Conservation (phyloP, 2,113 vertebrate species). For the Collichthys lucidus region DNA sequence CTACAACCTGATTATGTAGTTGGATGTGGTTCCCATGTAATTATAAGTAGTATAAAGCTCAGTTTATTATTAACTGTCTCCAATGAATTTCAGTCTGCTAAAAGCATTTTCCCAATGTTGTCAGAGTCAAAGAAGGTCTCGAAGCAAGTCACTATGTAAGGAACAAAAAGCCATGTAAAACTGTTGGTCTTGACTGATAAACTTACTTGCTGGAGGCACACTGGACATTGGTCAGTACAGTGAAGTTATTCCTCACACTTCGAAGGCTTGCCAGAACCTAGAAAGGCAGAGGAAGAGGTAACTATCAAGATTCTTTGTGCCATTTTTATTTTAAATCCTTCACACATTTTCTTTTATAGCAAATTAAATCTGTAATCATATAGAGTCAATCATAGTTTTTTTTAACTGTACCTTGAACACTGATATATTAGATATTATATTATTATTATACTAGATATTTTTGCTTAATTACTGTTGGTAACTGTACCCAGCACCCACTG, state of each 20-base stretch:
- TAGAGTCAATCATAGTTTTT: background rate
- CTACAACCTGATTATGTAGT: background rate
- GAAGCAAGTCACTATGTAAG: too few species aligned
- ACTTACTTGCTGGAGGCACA: conserved; percentile 96
- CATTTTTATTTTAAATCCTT: background rate
- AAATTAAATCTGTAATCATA: background rate
- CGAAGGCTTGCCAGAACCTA: conserved; percentile 96
- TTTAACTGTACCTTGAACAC: background rate
- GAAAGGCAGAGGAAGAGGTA: conserved; percentile 16
- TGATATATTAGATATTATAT: too few species aligned
- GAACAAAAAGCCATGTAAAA: background rate
- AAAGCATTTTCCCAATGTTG: background rate
- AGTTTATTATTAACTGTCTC: background rate
- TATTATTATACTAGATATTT: too few species aligned
- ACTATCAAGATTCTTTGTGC: background rate
- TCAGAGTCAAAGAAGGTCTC: background rate
- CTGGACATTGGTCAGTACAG: conserved; percentile 94
- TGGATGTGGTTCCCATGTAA: background rate
- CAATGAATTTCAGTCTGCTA: background rate
- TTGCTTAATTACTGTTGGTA: background rate
- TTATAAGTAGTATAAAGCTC: background rate
- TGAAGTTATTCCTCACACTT: conserved; percentile 98
- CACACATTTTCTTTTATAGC: background rate
- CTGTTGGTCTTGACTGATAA: background rate
- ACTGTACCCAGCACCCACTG: background rate